A percentile compares a stretch with the other conserved stretches of the same genome.
These are phyloP conservation scores for Pilophorus perplexus DNA, from an alignment of 2,888 invertebrate species.

Conservation along the genomic window DNA sequence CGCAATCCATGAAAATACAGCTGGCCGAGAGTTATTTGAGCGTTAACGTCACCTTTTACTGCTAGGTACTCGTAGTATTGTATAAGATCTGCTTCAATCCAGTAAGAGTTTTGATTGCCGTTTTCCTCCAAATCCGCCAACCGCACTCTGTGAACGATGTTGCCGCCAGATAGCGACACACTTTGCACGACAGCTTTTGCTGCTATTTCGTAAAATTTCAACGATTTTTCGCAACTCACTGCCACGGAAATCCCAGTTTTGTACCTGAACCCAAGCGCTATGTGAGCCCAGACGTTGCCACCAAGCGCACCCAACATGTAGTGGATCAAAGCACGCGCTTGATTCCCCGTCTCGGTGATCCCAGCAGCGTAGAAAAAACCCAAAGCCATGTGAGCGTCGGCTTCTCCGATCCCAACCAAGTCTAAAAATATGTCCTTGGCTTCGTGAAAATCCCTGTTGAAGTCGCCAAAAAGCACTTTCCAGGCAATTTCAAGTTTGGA, in stretches of 20 bases:
- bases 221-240: slow-evolving; percentile 83
- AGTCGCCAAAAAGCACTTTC: slow-evolving; percentile 80
- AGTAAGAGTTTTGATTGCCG: slow-evolving; percentile 67
- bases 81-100: slow-evolving; percentile 88
- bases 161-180: slow-evolving; percentile 81
- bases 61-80: slow-evolving; percentile 97
- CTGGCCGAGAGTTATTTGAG: slow-evolving; percentile 92
- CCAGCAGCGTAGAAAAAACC: slow-evolving; percentile 86
- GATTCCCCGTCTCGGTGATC: slow-evolving; percentile 79
- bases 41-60: slow-evolving; percentile 96
- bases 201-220: slow-evolving; percentile 54
- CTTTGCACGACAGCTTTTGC: slow-evolving; percentile 71
- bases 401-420: slow-evolving; percentile 71
- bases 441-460: slow-evolving; percentile 71
- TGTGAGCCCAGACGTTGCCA: slow-evolving; percentile 88
- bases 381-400: slow-evolving; percentile 84
- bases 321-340: slow-evolving; percentile 82
- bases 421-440: slow-evolving; percentile 74
- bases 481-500: slow-evolving; percentile 85
- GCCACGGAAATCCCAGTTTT: slow-evolving; percentile 87
- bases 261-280: slow-evolving; percentile 93
- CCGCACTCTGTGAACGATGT: slow-evolving; percentile 82
- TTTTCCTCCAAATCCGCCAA: slow-evolving; percentile 94
- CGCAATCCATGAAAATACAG: slow-evolving; percentile 96
- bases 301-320: slow-evolving; percentile 88